Evolutionary conservation across 2,888 invertebrate species (phyloP).

Genomic region (Tachystola acroxantha): DNA sequence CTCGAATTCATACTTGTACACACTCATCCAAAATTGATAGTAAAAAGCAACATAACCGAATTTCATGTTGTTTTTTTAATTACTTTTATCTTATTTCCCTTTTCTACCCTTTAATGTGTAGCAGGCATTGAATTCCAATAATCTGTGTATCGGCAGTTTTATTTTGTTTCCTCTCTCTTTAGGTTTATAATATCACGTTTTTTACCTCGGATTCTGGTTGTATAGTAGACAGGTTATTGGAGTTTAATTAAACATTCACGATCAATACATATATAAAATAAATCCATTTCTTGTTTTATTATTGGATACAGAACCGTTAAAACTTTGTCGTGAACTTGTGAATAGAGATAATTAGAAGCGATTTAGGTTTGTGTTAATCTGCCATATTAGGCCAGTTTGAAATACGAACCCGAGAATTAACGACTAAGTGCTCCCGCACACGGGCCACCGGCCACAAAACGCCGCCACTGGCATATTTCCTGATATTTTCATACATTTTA

Average conservation of each 20-base stretch:
- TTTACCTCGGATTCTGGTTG: too few relatives aligned
- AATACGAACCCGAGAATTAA: too few relatives aligned
- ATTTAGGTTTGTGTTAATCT: too few relatives aligned
- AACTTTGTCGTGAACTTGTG: too few relatives aligned
- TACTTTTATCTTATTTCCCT: slow-evolving; percentile 34
- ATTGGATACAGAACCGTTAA: neutral
- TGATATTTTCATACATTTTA: too few relatives aligned
- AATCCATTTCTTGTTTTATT: slow-evolving; percentile 1
- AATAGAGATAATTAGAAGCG: too few relatives aligned
- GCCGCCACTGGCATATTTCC: too few relatives aligned
- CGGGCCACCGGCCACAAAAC: too few relatives aligned
- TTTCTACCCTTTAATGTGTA: slow-evolving; percentile 1
- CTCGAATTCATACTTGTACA: slow-evolving; percentile 76
- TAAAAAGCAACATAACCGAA: slow-evolving; percentile 77
- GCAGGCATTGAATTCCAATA: neutral
- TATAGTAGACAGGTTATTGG: too few relatives aligned
- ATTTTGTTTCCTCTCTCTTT: neutral
- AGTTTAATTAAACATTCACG: neutral
- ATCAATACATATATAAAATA: neutral
- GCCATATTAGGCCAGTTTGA: too few relatives aligned
- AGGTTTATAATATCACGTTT: neutral
- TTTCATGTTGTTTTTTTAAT: slow-evolving; percentile 62
- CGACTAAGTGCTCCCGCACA: too few relatives aligned
- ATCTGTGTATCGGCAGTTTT: neutral
- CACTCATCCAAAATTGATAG: slow-evolving; percentile 78